These are phyloP conservation scores for Sternarchorhynchus goeldii DNA, from an alignment of 2,797 vertebrate species.

Conservation along the genomic window DNA sequence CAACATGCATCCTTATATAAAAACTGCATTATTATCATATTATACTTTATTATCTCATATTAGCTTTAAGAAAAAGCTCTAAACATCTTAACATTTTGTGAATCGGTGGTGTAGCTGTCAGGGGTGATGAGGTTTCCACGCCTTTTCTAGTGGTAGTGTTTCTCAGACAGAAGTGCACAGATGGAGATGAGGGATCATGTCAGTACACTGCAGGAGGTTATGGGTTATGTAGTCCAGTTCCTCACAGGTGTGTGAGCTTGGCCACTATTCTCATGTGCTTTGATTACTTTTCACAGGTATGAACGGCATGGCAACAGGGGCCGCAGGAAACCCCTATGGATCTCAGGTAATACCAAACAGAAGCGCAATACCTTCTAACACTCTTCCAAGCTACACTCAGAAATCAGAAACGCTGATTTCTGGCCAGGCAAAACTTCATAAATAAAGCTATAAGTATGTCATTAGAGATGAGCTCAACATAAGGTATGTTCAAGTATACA, in stretches of 20 bases:
- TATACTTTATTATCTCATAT: too few species aligned
- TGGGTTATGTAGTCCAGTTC: background rate
- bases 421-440: too few species aligned
- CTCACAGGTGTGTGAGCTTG: background rate
- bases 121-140: background rate
- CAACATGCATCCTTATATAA: background rate
- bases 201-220: background rate
- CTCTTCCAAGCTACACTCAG: background rate
- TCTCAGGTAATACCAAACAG: slow-evolving; percentile 80
- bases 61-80: too few species aligned
- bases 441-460: background rate
- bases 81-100: too few species aligned
- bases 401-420: too few species aligned
- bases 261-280: slow-evolving; percentile 28
- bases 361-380: background rate
- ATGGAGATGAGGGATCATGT: background rate
- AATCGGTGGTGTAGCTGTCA: background rate
- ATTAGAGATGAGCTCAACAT: background rate
- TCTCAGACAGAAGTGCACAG: background rate
- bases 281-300: slow-evolving; percentile 73
- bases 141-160: background rate
- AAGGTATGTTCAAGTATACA: background rate
- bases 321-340: slow-evolving; percentile 81
- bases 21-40: too few species aligned
- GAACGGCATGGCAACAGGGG: slow-evolving; percentile 81